These are phyloP conservation scores for Rhorus exstirpatorius DNA, from an alignment of 2,888 invertebrate genomes.

Conservation along the genomic window DNA sequence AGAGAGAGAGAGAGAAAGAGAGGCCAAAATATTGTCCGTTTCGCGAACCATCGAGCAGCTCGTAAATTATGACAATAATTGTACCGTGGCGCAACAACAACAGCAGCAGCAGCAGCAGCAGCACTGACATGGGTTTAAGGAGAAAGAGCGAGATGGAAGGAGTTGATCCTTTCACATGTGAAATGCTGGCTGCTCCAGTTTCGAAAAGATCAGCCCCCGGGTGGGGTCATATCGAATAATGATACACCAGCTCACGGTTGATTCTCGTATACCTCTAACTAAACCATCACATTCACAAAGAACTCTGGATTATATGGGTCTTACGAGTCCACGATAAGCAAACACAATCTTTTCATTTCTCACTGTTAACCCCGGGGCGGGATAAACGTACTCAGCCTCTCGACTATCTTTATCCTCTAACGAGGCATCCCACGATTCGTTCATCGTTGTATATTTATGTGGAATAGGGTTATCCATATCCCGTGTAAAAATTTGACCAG, in stretches of 20 bases:
- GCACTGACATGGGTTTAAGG: neutral
- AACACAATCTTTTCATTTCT: slow-evolving; percentile 41
- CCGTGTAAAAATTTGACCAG: no score
- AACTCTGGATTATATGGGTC: neutral
- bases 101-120: slow-evolving; percentile 6
- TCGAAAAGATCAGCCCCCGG: slow-evolving; percentile 81
- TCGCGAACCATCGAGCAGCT: slow-evolving; percentile 60
- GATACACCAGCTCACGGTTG: slow-evolving; percentile 62
- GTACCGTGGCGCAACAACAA: slow-evolving; percentile 74
- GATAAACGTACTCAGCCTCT: slow-evolving; percentile 62
- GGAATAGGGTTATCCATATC: slow-evolving; percentile 17
- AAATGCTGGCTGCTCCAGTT: slow-evolving; percentile 81
- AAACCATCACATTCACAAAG: slow-evolving; percentile 12
- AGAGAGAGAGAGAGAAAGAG: neutral
- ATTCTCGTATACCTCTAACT: slow-evolving; percentile 49
- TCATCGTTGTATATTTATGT: slow-evolving; percentile 56
- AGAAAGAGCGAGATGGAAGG: slow-evolving; percentile 45
- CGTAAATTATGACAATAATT: slow-evolving; percentile 79
- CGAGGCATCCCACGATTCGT: slow-evolving; percentile 57
- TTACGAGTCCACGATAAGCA: neutral
- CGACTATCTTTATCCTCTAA: slow-evolving; percentile 54
- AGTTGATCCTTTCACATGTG: slow-evolving; percentile 82
- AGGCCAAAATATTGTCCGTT: slow-evolving; percentile 77
- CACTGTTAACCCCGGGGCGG: slow-evolving; percentile 59
- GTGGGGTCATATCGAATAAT: slow-evolving; percentile 76